phyloP scores from a whole-genome alignment of 2,797 vertebrate genomes.

The Valencia hispanica region DNA sequence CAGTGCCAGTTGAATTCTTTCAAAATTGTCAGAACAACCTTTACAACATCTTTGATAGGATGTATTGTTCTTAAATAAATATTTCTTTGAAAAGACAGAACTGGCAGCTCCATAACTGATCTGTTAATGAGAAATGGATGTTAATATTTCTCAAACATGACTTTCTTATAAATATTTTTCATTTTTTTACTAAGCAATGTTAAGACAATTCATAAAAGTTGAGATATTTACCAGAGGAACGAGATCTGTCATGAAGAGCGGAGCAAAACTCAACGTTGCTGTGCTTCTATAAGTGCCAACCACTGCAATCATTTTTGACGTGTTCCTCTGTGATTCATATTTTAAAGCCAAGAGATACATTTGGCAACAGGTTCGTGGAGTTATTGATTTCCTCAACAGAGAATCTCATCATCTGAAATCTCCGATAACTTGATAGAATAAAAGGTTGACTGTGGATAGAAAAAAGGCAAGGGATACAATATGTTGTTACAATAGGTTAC shows the following conservation, averaged over 20 bases:
- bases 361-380: constrained; percentile 75
- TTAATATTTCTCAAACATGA: not conserved
- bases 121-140: constrained; percentile 49
- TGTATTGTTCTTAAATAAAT: constrained; percentile 82
- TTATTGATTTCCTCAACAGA: constrained; percentile 84
- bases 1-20: constrained; percentile 85
- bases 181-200: not conserved
- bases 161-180: no score
- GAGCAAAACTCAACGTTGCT: constrained; percentile 57
- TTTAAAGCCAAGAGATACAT: constrained; percentile 81
- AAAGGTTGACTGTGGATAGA: constrained; percentile 55
- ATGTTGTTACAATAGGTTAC: not conserved
- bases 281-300: constrained; percentile 70
- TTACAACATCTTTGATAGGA: constrained; percentile 75
- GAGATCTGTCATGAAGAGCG: constrained; percentile 66
- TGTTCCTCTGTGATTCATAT: constrained; percentile 41
- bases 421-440: constrained; percentile 71
- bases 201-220: not conserved
- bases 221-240: constrained; percentile 71
- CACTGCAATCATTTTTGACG: constrained; percentile 66
- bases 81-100: constrained; percentile 66
- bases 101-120: constrained; percentile 74
- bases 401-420: constrained; percentile 84
- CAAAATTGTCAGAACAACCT: constrained; percentile 79
- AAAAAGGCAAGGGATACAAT: not conserved